Conservation (phyloP, 1,140 invertebrate genomes). For the Philaenus spumarius region DNA sequence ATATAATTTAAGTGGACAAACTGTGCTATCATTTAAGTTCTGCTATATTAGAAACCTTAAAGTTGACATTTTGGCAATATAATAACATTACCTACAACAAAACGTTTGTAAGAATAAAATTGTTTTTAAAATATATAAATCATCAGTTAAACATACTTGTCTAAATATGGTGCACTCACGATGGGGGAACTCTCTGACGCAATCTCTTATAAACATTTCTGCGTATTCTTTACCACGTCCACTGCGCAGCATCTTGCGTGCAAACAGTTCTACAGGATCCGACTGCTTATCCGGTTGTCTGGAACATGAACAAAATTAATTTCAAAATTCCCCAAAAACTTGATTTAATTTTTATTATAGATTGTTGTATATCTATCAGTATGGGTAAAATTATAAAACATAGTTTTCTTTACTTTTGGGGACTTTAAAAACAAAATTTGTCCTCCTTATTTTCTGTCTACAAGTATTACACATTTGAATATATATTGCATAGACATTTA, state of each 20-base stretch:
- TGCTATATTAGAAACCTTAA: background rate
- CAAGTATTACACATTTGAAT: too few relatives aligned
- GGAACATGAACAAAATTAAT: too few relatives aligned
- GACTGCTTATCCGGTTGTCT: slow-evolving; percentile 49
- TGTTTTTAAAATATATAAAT: background rate
- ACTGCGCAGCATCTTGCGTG: slow-evolving; percentile 47
- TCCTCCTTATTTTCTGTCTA: too few relatives aligned
- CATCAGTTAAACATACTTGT: slow-evolving; percentile 41
- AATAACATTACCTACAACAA: background rate
- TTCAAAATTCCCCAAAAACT: too few relatives aligned
- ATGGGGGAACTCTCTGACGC: slow-evolving; percentile 80
- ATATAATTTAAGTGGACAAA: background rate
- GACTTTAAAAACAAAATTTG: too few relatives aligned
- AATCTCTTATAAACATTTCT: slow-evolving; percentile 75
- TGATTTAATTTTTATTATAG: too few relatives aligned
- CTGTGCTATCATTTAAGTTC: background rate
- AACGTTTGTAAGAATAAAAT: background rate
- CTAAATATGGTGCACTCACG: slow-evolving; percentile 78
- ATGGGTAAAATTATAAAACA: too few relatives aligned
- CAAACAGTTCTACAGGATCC: slow-evolving; percentile 62
- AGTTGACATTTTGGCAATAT: background rate
- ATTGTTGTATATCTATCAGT: too few relatives aligned
- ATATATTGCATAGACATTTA: too few relatives aligned
- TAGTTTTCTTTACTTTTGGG: too few relatives aligned
- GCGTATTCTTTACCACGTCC: slow-evolving; percentile 61